Evolutionary conservation across 2,888 invertebrate species (phyloP), one percentile per base, ranked within the genome.

Genomic region (Ophion obscuratus): DNA sequence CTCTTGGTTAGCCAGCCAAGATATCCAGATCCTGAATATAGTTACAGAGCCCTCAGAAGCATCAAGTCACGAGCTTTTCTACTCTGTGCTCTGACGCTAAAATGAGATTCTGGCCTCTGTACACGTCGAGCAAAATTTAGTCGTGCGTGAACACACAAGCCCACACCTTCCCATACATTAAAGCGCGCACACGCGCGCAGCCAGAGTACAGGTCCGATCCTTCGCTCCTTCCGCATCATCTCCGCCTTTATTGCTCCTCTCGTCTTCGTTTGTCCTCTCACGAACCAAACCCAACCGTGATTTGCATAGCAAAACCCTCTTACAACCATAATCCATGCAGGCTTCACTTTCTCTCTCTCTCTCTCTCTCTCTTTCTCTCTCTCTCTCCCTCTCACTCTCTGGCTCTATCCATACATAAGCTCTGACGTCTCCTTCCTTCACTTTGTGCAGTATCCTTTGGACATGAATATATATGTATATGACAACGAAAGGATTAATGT

Each of bases 251-350:
- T 67, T 57, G 27, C 57, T 67, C 66, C 68, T 80, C 57, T 47
- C 67, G 76, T 76, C 80, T 68, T 57, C 24, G 70, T 61, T 74
- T 80, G 67, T 66, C 80, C 83, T 83, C 75, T 59, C 80, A 53
- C 80, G 76, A 77, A 83, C 83, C 70, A 71, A 81, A 81, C 83
- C 74, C 83, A 86, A 62, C 62, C 86, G 83, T 85, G 83, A 86
- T 87, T 87, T 87, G 84, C 87, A 87, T 87, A 86, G 83, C 82
- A 61, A 78, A 78, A 81, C 83, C 84, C 86, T 82, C 81, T 83
- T 87, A 81, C 83, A 70, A 77, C 84, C 86, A 85, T 87, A 87
- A 87, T 87, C 84, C 87, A 75, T 64, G 74, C 75, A 57, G 67
- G 77, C 81, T 75, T 74, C 47, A 67, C 71, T 83, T 47, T 67